Percentiles rank a stretch among this genome's conserved stretches.
phyloP scores from a whole-genome alignment of 2,888 invertebrate genomes.

The Synergus umbraculus region DNA sequence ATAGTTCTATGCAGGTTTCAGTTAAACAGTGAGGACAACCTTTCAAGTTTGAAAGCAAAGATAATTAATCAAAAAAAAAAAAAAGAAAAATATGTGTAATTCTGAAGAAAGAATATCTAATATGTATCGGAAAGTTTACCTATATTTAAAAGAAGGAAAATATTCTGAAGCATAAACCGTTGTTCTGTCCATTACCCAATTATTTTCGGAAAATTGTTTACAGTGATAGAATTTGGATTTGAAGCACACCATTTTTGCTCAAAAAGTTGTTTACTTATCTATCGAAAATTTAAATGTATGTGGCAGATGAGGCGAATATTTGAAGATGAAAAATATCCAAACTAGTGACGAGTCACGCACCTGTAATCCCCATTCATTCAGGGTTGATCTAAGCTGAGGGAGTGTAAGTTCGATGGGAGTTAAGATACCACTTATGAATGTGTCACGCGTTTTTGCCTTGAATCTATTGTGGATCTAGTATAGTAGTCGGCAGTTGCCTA shows the following conservation, averaged over 20 bases:
- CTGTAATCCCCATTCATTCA: not conserved
- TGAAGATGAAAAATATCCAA: not conserved
- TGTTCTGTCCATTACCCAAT: too few species aligned
- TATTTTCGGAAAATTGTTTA: too few species aligned
- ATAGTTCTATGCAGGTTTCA: not conserved
- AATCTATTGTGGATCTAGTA: not conserved
- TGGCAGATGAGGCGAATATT: not conserved
- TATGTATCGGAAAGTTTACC: too few species aligned
- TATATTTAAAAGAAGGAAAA: too few species aligned
- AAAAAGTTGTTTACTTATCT: not conserved
- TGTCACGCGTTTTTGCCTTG: not conserved
- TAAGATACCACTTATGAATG: not conserved
- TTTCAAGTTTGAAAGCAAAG: not conserved
- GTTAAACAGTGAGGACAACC: too few species aligned
- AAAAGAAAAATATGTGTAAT: too few species aligned
- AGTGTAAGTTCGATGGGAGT: not conserved
- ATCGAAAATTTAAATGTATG: not conserved
- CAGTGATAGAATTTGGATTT: not conserved
- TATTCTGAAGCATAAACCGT: too few species aligned
- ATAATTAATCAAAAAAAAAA: not conserved
- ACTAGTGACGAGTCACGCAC: slow-evolving; percentile 2
- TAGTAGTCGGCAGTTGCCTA: not conserved
- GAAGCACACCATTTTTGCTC: not conserved
- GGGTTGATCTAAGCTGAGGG: not conserved
- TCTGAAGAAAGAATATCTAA: too few species aligned